A percentile compares a stretch with the other conserved stretches of the same genome.
Conservation (phyloP, 2,113 vertebrate genomes). For the Percopsis transmontana region DNA sequence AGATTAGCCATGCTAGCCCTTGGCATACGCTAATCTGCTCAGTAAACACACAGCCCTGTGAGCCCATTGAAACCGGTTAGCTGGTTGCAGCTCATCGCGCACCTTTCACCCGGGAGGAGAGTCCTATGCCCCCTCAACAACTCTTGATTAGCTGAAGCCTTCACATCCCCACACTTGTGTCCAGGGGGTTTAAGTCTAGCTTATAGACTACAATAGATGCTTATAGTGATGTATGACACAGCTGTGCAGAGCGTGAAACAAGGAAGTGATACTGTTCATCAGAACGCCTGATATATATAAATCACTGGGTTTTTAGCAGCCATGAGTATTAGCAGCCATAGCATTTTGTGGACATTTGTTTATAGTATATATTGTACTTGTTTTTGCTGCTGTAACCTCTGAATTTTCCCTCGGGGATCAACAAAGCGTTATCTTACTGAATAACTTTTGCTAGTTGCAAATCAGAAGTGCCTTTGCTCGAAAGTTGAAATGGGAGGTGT, state of each 20-base stretch:
- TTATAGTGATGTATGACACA: conserved; percentile 4
- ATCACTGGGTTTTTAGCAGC: too few species aligned
- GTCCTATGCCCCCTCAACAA: conserved; percentile 30
- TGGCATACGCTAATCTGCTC: conserved; percentile 72
- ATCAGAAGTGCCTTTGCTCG: not conserved
- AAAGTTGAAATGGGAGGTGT: not conserved
- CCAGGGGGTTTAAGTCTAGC: not conserved
- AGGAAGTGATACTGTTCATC: too few species aligned
- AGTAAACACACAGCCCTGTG: conserved; percentile 70
- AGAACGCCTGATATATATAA: too few species aligned
- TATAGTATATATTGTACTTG: too few species aligned
- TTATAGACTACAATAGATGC: conserved; percentile 12
- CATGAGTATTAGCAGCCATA: too few species aligned
- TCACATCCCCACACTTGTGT: too few species aligned
- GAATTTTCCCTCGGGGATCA: too few species aligned
- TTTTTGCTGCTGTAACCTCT: too few species aligned
- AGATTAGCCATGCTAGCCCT: conserved; percentile 66
- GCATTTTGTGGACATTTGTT: too few species aligned
- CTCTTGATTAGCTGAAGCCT: conserved; percentile 35
- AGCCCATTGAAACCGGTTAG: conserved; percentile 51
- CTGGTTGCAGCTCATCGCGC: conserved; percentile 15
- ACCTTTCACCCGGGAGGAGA: conserved; percentile 41
- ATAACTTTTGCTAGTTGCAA: not conserved
- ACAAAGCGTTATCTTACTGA: not conserved
- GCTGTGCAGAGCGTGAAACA: not conserved